Base-by-base conservation (phyloP, 2,888 invertebrate genomes). In the Diplolepis rosae region DNA sequence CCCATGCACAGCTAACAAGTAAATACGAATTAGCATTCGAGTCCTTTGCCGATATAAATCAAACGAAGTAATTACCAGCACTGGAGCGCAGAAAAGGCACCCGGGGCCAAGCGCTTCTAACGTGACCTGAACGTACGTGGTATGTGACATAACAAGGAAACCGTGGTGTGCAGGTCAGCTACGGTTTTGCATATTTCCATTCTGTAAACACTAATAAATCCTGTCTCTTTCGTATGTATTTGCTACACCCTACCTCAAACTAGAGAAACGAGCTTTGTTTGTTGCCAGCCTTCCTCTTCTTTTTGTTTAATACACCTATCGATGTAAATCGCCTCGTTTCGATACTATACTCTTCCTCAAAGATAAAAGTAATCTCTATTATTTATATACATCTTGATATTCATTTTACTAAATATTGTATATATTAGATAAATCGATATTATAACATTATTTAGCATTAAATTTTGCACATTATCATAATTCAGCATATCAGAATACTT, bases 21-120 rank as follows among this genome's bases (percentile, higher is more conserved):
- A 84, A 85, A 85, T 84, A 85, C 76, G 80, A 83, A 85, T 85
- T 85, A 85, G 84, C 85, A 85, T 85, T 82, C 85, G 76, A 74
- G 79, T 80, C 80, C 80, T 85, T 83, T 82, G 81, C 77, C 78
- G 79, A 79, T 80, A 83, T 83, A 84, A 83, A 84, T 85, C 85
- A 85, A 85, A 85, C 81, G 84, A 84, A 85, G 85, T 85, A 85
- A 85, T 85, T 84, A 83, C 82, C 70, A 66, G 66, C 71, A 42
- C 4, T 22, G 22, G 61, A 61, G 61, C 56, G 68, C 32, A 70
- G 72, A 65, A 72, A 67, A 61, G 61, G 22, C 61, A 42, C 61
- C 15, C 61, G 48, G 24, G 15, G 68, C 66, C 72, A 24, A 61
- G 65, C 51, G 71, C 61, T 42, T 61, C 39, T 61, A 24, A 24